These are phyloP conservation scores for Dissostichus mawsoni DNA, from an alignment of 2,113 vertebrate genomes.

Conservation along the genomic window DNA sequence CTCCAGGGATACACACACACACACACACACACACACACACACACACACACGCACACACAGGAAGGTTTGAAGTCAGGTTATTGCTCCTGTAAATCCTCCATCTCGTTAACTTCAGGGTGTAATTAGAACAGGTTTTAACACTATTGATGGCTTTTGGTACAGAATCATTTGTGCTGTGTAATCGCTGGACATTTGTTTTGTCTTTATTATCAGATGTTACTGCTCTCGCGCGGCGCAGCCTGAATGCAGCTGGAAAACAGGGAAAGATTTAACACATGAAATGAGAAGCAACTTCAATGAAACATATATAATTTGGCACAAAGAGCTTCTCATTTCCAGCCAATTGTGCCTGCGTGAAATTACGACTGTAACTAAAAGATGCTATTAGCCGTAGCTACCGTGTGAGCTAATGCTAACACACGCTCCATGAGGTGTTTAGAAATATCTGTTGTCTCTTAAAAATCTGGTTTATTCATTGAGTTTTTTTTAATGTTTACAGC, in stretches of 20 bases:
- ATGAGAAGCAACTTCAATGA: too few relatives aligned
- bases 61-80: background rate
- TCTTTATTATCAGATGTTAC: too few relatives aligned
- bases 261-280: background rate
- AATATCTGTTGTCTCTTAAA: too few relatives aligned
- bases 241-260: background rate
- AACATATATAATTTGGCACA: background rate
- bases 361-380: background rate
- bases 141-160: too few relatives aligned
- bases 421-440: background rate
- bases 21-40: too few relatives aligned
- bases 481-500: background rate
- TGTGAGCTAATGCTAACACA: background rate
- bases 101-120: too few relatives aligned
- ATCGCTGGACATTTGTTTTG: background rate
- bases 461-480: too few relatives aligned
- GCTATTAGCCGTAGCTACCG: background rate
- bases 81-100: background rate
- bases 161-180: background rate
- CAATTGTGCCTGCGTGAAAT: background rate
- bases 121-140: too few relatives aligned
- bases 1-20: conserved; percentile 21
- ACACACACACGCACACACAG: background rate
- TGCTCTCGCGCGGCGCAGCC: too few relatives aligned
- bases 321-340: background rate